Percentiles rank a stretch among this genome's conserved stretches.
These are phyloP conservation scores for Blastobasis lacticolella DNA, from an alignment of 2,888 invertebrate genomes.

Conservation along the genomic window DNA sequence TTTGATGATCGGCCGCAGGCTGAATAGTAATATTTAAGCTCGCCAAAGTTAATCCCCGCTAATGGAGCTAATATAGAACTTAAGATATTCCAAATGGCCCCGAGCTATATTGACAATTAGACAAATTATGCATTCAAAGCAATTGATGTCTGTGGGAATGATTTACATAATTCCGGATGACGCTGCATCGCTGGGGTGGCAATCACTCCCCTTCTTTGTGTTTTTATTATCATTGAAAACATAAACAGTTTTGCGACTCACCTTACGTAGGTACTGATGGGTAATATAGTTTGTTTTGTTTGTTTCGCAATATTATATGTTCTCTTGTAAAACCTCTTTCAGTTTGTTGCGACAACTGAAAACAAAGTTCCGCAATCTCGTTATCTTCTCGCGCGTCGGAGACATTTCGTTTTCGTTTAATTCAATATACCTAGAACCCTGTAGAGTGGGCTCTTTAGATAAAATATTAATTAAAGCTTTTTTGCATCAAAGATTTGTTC, in stretches of 20 bases:
- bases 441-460: too few relatives aligned
- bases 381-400: too few relatives aligned
- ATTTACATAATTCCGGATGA: constrained; percentile 24
- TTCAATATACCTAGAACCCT: too few relatives aligned
- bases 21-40: constrained; percentile 1
- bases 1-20: constrained; percentile 23
- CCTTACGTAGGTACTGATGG: too few relatives aligned
- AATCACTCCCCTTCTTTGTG: constrained; percentile 15
- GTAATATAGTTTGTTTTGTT: too few relatives aligned
- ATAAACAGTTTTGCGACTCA: constrained; percentile 2
- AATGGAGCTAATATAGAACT: constrained; percentile 5
- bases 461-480: too few relatives aligned
- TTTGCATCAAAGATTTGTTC: too few relatives aligned
- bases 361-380: too few relatives aligned
- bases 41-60: constrained; percentile 5
- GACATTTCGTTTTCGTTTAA: too few relatives aligned
- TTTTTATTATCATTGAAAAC: constrained; percentile 15
- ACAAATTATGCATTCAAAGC: constrained; percentile 27
- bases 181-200: constrained; percentile 19
- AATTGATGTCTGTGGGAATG: constrained; percentile 13
- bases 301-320: too few relatives aligned
- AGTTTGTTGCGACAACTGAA: too few relatives aligned
- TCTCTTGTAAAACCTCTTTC: too few relatives aligned
- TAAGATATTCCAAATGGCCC: constrained; percentile 20
- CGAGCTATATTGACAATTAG: constrained; percentile 29